phyloP scores from a whole-genome alignment of 64 coral and sea anemone species.

The Stylophora pistillata region DNA sequence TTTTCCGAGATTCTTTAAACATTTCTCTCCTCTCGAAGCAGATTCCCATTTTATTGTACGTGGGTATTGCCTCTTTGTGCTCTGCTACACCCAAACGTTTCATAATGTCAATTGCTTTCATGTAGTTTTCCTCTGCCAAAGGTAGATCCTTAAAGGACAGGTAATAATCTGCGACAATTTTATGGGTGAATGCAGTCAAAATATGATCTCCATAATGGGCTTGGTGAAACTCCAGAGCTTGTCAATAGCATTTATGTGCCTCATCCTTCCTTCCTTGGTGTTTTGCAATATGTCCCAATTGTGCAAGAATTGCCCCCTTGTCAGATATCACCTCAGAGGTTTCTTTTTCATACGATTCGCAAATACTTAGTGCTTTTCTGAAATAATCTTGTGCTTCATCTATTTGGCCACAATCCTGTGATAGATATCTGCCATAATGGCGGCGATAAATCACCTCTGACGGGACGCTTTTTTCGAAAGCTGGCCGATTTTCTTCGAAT shows the following conservation, averaged over 20 bases:
- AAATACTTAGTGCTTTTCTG: conserved; percentile 3
- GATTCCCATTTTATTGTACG: conserved; percentile 41
- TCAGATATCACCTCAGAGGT: neutral
- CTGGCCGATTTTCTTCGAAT: neutral
- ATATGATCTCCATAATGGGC: conserved; percentile 24
- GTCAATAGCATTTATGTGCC: conserved; percentile 2
- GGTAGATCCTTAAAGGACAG: neutral
- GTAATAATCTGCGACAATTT: conserved; percentile 44
- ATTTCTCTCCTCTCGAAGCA: conserved; percentile 27
- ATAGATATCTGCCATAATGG: conserved; percentile 41
- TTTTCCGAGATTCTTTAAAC: conserved; percentile 10
- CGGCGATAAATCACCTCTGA: conserved; percentile 48
- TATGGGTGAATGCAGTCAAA: conserved; percentile 56
- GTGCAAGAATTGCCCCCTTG: conserved; percentile 26
- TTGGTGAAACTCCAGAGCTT: conserved; percentile 24
- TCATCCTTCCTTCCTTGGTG: neutral
- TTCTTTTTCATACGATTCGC: conserved; percentile 15
- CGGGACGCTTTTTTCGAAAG: too few relatives aligned
- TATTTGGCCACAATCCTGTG: conserved; percentile 20
- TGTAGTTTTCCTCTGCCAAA: conserved; percentile 24
- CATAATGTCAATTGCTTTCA: conserved; percentile 42
- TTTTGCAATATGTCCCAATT: conserved; percentile 37
- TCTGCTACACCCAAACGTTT: neutral
- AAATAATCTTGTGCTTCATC: conserved; percentile 8
- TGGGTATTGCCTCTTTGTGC: conserved; percentile 51